Percentiles rank a stretch among this genome's conserved stretches.
These are phyloP conservation scores for Nyctibius bracteatus DNA, from an alignment of 2,113 vertebrate species.

Conservation along the genomic window DNA sequence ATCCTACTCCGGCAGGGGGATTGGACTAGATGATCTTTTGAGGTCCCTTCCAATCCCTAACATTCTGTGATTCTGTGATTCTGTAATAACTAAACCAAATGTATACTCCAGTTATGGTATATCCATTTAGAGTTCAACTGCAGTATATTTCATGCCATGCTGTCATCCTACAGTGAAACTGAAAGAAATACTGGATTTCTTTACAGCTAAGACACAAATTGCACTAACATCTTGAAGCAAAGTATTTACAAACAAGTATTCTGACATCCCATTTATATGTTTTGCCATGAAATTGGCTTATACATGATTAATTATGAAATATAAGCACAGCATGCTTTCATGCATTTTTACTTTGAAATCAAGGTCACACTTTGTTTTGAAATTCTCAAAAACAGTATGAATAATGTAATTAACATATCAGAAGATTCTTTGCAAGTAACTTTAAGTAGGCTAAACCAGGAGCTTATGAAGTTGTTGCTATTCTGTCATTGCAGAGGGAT, in stretches of 20 bases:
- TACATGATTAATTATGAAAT: slow-evolving; percentile 55
- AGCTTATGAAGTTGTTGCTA: background rate
- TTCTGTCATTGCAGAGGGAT: background rate
- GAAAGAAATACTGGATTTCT: background rate
- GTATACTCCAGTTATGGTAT: background rate
- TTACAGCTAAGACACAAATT: background rate
- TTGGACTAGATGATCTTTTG: no score
- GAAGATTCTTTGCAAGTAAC: slow-evolving; percentile 22
- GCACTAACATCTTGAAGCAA: background rate
- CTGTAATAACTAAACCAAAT: background rate
- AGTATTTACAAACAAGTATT: slow-evolving; percentile 45
- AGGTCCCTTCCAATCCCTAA: no score
- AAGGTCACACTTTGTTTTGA: slow-evolving; percentile 50
- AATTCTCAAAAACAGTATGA: slow-evolving; percentile 36
- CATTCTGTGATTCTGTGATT: no score
- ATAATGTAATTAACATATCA: slow-evolving; percentile 50
- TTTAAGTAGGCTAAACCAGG: background rate
- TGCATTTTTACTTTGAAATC: slow-evolving; percentile 47
- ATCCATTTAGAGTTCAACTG: background rate
- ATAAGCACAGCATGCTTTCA: slow-evolving; percentile 38
- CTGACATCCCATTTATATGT: slow-evolving; percentile 38
- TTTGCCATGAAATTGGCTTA: slow-evolving; percentile 50
- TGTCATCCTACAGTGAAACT: background rate
- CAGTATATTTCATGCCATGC: background rate
- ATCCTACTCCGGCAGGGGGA: no score